A percentile compares a stretch with the other conserved stretches of the same genome.
Conservation (phyloP, 2,113 vertebrate species). For the Raja brachyura region DNA sequence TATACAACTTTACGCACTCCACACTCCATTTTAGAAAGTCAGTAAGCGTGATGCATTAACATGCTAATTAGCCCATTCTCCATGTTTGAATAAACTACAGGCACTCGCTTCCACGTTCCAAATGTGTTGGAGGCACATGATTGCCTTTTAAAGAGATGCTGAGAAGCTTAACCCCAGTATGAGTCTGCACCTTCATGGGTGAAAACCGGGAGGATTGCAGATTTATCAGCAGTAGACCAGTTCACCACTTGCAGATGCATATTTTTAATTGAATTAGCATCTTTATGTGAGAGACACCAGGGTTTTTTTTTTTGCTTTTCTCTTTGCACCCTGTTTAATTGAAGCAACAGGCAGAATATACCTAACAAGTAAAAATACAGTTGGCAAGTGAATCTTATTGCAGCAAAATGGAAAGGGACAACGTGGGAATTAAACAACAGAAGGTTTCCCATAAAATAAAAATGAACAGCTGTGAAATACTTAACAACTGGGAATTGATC, state of each 20-base stretch:
- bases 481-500: constrained; percentile 33
- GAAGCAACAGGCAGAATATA: constrained; percentile 32
- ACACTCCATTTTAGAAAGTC: not conserved
- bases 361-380: constrained; percentile 22
- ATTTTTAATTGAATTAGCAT: constrained; percentile 25
- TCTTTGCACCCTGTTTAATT: constrained; percentile 3
- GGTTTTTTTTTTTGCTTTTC: not conserved
- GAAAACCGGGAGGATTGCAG: not conserved
- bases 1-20: not conserved
- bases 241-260: not conserved
- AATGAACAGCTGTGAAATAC: constrained; percentile 37
- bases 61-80: not conserved
- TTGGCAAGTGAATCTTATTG: constrained; percentile 1
- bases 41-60: not conserved
- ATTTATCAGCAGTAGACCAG: not conserved
- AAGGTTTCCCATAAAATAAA: constrained; percentile 38
- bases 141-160: not conserved
- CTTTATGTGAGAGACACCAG: not conserved
- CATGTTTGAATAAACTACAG: not conserved
- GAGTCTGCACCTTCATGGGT: not conserved
- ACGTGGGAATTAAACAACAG: constrained; percentile 37
- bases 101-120: not conserved
- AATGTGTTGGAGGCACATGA: not conserved
- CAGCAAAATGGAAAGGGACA: constrained; percentile 25
- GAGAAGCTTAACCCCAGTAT: not conserved